These are phyloP conservation scores for Cyclophora albipunctata DNA, from an alignment of 2,888 invertebrate genomes.

Conservation along the genomic window DNA sequence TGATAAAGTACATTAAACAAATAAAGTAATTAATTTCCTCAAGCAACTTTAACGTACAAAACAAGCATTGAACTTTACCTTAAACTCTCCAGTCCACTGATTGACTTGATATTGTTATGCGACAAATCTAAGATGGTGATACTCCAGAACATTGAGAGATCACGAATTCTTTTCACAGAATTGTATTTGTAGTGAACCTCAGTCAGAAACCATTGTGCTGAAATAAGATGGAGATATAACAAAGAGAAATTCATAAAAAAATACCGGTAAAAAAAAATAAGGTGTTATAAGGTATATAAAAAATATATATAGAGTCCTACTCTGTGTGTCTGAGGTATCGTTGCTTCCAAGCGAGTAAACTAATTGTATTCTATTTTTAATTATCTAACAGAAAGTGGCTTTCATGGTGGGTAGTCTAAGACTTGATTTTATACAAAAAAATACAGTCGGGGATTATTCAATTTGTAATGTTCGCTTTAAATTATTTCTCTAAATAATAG, in stretches of 20 bases:
- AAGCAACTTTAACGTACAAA: no score
- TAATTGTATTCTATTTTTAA: no score
- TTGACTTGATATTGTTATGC: constrained; percentile 74
- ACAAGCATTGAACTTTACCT: constrained; percentile 37
- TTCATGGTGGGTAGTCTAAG: no score
- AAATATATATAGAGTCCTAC: neutral
- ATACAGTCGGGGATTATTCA: no score
- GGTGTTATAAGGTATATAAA: neutral
- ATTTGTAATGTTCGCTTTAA: no score
- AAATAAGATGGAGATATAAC: constrained; percentile 19
- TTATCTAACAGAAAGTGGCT: no score
- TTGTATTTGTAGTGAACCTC: constrained; percentile 77
- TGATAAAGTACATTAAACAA: no score
- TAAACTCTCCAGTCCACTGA: constrained; percentile 70
- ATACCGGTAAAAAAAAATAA: neutral
- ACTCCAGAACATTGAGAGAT: constrained; percentile 77
- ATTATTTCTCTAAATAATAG: no score
- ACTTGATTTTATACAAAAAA: no score
- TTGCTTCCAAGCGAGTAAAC: no score
- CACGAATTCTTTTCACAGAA: constrained; percentile 65
- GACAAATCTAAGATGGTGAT: constrained; percentile 76
- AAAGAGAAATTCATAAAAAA: neutral
- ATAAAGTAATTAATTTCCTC: no score
- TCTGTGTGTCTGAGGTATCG: no score
- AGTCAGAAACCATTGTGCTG: constrained; percentile 77